Evolutionary conservation across 2,797 vertebrate species (phyloP).

Genomic region (Holocentrus rufus): DNA sequence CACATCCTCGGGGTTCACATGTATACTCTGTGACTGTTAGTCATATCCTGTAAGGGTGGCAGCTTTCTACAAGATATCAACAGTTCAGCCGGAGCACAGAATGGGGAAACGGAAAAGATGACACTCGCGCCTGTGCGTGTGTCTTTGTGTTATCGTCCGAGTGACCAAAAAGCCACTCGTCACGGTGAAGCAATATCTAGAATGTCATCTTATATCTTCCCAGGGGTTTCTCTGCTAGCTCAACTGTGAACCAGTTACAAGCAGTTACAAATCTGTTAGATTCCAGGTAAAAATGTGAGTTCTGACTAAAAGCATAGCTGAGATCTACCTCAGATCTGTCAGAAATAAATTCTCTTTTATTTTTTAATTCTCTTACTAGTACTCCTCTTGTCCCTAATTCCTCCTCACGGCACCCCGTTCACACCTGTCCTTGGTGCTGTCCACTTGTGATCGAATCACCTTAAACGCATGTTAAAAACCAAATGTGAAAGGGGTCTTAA

Average conservation of each 20-base stretch:
- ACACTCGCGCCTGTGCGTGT: constrained; percentile 3
- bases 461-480: too few species aligned
- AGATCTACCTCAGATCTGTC: too few species aligned
- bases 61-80: not conserved
- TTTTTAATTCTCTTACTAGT: too few species aligned
- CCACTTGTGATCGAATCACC: too few species aligned
- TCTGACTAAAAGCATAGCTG: too few species aligned
- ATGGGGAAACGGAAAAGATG: constrained; percentile 21
- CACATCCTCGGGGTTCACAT: not conserved
- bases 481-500: not conserved
- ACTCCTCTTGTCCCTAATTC: too few species aligned
- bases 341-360: too few species aligned
- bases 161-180: not conserved
- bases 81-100: not conserved
- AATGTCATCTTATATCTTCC: not conserved
- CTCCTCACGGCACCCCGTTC: too few species aligned
- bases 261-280: not conserved
- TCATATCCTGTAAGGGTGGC: not conserved
- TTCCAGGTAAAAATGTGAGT: not conserved
- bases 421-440: too few species aligned
- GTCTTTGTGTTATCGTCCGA: too few species aligned
- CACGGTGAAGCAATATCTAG: not conserved
- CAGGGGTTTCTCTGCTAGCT: not conserved
- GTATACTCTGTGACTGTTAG: not conserved
- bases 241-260: not conserved